phyloP scores from a whole-genome alignment of 2,888 invertebrate genomes.

The Lasioglossum lativentre region DNA sequence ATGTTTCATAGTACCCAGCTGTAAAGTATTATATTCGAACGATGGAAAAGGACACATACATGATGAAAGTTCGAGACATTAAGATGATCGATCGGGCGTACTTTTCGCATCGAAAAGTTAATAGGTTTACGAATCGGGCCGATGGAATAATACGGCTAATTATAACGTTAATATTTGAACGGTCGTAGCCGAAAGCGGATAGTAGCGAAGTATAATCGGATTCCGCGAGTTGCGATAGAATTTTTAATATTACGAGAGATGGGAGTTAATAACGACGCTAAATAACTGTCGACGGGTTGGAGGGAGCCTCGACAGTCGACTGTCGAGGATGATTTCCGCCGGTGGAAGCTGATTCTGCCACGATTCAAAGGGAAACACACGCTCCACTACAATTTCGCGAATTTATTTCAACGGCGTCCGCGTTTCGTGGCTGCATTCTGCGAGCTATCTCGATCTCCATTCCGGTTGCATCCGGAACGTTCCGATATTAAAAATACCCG shows the following conservation, averaged over 20 bases:
- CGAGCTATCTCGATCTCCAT: constrained; percentile 6
- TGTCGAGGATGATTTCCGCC: not conserved
- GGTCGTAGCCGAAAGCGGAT: not conserved
- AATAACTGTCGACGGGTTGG: not conserved
- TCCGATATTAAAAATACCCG: constrained; percentile 26
- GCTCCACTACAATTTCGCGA: not conserved
- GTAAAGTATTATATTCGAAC: no score
- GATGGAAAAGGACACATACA: not conserved
- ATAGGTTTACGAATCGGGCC: not conserved
- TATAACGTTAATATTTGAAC: not conserved
- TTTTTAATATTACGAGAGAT: not conserved
- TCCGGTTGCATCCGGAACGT: constrained; percentile 15
- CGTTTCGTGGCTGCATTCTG: not conserved
- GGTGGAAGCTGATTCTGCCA: not conserved
- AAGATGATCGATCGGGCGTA: not conserved
- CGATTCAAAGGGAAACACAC: constrained; percentile 3
- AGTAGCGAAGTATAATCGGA: not conserved
- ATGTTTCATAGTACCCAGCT: no score
- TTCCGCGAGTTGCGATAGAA: not conserved
- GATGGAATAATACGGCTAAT: not conserved
- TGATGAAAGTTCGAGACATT: not conserved
- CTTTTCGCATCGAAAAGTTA: not conserved
- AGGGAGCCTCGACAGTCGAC: not conserved
- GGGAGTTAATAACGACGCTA: not conserved
- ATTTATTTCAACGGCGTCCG: not conserved